Conservation (phyloP, 1,140 invertebrate species). For the Ridgeia piscesae region DNA sequence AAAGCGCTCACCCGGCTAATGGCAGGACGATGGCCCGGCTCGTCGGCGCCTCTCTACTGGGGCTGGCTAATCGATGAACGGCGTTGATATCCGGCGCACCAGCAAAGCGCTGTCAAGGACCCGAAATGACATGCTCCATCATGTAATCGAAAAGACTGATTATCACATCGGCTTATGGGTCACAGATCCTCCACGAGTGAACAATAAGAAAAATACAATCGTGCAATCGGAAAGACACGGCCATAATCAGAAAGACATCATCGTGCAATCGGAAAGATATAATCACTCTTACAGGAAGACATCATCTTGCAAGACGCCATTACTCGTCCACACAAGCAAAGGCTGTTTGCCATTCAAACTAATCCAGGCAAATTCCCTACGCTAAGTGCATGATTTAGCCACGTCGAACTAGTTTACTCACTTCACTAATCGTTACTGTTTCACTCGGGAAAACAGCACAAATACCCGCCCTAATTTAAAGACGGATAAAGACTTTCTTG, state of each 20-base stretch:
- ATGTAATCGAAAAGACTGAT: not conserved
- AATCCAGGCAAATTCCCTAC: no score
- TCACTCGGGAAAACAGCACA: no score
- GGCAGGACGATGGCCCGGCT: not conserved
- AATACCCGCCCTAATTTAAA: no score
- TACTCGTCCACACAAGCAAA: no score
- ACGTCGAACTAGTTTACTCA: no score
- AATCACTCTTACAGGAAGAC: not conserved
- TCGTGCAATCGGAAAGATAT: not conserved
- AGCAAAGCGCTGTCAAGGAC: not conserved
- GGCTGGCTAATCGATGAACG: not conserved
- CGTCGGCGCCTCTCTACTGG: not conserved
- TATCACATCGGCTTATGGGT: no score
- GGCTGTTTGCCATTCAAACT: no score
- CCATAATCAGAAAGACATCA: not conserved
- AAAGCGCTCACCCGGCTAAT: not conserved
- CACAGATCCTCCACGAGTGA: no score
- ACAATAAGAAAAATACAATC: not conserved
- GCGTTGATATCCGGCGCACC: not conserved
- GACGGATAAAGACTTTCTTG: no score
- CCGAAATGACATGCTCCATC: not conserved
- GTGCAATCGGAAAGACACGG: not conserved
- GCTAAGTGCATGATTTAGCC: no score
- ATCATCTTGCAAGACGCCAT: not conserved
- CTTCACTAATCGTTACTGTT: no score